These are phyloP conservation scores for Upupa epops DNA, from an alignment of 2,113 vertebrate species.

Conservation along the genomic window DNA sequence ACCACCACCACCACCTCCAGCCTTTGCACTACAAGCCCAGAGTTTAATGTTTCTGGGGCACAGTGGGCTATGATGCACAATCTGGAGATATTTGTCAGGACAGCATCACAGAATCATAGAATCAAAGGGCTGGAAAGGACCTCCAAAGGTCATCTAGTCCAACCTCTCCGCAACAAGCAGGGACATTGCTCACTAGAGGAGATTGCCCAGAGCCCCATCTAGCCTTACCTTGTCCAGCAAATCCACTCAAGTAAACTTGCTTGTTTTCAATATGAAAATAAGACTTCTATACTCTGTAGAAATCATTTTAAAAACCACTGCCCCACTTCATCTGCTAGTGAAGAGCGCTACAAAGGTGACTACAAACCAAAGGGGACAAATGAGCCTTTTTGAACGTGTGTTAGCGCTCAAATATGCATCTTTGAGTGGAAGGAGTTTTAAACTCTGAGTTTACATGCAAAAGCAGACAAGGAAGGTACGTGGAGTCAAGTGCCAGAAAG, in stretches of 20 bases:
- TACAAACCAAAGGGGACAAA: neutral
- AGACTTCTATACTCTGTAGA: neutral
- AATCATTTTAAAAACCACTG: neutral
- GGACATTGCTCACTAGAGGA: too few relatives aligned
- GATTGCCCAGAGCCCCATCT: too few relatives aligned
- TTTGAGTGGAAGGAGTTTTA: neutral
- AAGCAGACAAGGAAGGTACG: neutral
- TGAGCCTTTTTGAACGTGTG: neutral
- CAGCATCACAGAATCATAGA: neutral
- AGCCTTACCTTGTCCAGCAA: too few relatives aligned
- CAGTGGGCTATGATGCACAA: rapidly evolving
- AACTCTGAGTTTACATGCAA: conserved; percentile 36
- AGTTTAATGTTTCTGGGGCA: neutral
- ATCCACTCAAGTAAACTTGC: neutral
- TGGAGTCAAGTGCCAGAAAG: neutral
- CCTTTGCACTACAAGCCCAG: neutral
- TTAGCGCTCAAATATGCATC: neutral
- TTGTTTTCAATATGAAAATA: neutral
- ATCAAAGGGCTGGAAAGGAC: too few relatives aligned
- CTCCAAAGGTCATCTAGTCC: too few relatives aligned
- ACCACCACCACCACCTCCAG: neutral
- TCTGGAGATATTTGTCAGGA: neutral
- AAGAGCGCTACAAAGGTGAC: neutral
- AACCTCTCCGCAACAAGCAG: too few relatives aligned
- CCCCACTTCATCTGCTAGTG: neutral